phyloP scores from a whole-genome alignment of 2,113 vertebrate genomes.

The Pomatostomus ruficeps region DNA sequence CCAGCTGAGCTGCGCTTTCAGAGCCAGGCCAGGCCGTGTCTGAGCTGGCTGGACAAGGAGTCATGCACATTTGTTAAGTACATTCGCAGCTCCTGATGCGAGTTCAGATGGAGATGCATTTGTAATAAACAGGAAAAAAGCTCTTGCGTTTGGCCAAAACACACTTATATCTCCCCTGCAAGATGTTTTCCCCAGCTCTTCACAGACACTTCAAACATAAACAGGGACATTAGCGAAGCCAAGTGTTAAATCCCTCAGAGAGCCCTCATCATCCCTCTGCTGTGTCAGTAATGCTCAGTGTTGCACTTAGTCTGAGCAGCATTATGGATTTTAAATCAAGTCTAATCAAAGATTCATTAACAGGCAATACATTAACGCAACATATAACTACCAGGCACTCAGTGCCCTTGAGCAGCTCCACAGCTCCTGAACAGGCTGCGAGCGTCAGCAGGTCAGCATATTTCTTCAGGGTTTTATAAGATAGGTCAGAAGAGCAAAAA shows the following conservation, averaged over 20 bases:
- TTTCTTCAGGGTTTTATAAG: not conserved
- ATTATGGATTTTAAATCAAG: constrained; percentile 64
- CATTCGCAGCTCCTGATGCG: not conserved
- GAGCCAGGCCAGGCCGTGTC: not conserved
- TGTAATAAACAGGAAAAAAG: constrained; percentile 24
- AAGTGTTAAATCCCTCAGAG: constrained; percentile 37
- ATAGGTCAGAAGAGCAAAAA: not conserved
- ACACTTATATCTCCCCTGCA: not conserved
- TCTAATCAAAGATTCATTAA: constrained; percentile 67
- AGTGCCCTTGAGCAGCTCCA: not conserved
- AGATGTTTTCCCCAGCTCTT: not conserved
- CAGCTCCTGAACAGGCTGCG: not conserved
- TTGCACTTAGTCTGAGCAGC: not conserved
- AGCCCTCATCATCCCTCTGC: not conserved
- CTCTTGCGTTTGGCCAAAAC: not conserved
- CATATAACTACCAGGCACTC: not conserved
- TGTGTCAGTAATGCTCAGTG: not conserved
- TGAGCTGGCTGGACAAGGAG: not conserved
- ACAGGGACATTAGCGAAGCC: not conserved
- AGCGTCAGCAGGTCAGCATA: not conserved
- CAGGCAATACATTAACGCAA: constrained; percentile 38
- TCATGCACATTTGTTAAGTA: not conserved
- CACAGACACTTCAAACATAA: not conserved
- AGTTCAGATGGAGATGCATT: not conserved
- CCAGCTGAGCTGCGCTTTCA: not conserved